Evolutionary conservation across 2,888 invertebrate species (phyloP), one percentile per base, ranked within the genome.

Genomic region (Philereme vetulata): DNA sequence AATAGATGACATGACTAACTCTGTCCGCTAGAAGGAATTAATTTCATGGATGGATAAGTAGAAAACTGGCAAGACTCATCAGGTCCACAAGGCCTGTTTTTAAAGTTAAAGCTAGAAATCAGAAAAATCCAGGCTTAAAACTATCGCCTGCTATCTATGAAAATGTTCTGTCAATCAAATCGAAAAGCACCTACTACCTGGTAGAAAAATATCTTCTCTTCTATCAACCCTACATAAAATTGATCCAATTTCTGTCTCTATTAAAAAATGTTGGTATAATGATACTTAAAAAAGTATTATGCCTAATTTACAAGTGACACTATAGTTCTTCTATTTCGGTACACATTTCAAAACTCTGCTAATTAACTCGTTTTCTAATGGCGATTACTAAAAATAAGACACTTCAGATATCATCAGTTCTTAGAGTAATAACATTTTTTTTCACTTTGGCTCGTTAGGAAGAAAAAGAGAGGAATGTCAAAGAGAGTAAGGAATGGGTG

Each of bases 311-410:
- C 79, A 75, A 83, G 79, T 84, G 81, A 78, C 79, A 78, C 85
- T 85, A 88, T 85, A 75, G 71, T 72, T 84, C 79, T 74, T 82
- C 88, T 90, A 81, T 84, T 77, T 85, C 77, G 81, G 81, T 89
- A 90, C 82, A 90, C 74, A 84, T 86, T 88, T 90, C 78, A 81
- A 88, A 90, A 87, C 86, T 88, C 82, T 82, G 82, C 90, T 90
- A 90, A 70, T 89, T 90, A 90, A 84, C 85, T 88, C 86, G 82
- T 83, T 77, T 70, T 78, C 89, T 90, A 91, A 86, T 88, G 86
- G 86, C 82, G 82, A 81, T 86, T 88, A 88, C 90, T 92, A 90
- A 88, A 84, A 88, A 90, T 90, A 91, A 90, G 91, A 91, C 90
- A 91, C 90, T 87, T 88, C 77, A 77, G 84, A 85, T 88, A 88